These are phyloP conservation scores for Forbesichthys papilliferus DNA, from an alignment of 2,113 vertebrate species.

Conservation along the genomic window DNA sequence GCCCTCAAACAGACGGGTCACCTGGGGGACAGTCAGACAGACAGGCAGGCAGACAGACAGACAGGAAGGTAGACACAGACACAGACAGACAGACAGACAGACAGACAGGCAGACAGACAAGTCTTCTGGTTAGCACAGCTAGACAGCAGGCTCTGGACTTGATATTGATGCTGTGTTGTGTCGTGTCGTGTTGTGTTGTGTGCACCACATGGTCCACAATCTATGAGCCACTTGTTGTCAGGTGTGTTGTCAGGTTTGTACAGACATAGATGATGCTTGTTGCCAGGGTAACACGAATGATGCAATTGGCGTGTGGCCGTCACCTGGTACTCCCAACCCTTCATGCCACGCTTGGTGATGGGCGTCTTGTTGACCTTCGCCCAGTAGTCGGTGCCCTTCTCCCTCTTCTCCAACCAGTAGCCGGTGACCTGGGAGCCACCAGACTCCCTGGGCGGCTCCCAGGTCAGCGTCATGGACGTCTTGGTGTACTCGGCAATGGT, in stretches of 20 bases:
- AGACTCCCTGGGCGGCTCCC: constrained; percentile 89
- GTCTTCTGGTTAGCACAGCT: too few species aligned
- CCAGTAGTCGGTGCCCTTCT: constrained; percentile 90
- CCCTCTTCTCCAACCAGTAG: constrained; percentile 97
- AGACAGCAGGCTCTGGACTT: too few species aligned
- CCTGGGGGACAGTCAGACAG: constrained; percentile 55
- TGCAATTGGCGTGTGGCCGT: constrained; percentile 16
- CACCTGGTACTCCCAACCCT: constrained; percentile 89
- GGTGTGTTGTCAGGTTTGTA: too few species aligned
- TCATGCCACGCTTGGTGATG: constrained; percentile 86
- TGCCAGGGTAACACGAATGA: too few species aligned
- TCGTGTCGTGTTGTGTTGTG: too few species aligned
- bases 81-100: neutral
- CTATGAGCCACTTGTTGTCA: too few species aligned
- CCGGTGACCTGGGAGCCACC: constrained; percentile 91
- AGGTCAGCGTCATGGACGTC: constrained; percentile 89
- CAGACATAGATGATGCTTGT: too few species aligned
- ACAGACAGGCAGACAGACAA: too few species aligned
- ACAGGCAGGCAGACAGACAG: too few species aligned
- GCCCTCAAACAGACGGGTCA: constrained; percentile 89
- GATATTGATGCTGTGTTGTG: too few species aligned
- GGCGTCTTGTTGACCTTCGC: constrained; percentile 88
- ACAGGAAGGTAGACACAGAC: neutral
- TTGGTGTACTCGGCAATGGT: constrained; percentile 84
- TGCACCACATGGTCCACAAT: too few species aligned